These are phyloP conservation scores for Typhlichthys subterraneus DNA, from an alignment of 2,797 vertebrate species.

Conservation along the genomic window DNA sequence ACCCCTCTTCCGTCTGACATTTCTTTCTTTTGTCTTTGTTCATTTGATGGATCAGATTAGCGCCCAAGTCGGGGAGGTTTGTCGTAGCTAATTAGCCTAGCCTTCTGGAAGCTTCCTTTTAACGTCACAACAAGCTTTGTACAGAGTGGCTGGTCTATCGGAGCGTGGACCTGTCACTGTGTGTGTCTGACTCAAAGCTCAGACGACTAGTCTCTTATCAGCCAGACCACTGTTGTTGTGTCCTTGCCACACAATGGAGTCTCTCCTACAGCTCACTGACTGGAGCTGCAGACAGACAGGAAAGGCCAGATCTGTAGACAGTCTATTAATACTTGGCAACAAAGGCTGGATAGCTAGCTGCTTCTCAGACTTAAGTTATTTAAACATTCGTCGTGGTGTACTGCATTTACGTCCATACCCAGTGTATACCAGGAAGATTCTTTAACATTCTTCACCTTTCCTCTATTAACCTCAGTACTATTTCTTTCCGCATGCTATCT, in stretches of 20 bases:
- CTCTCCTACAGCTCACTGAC: constrained; percentile 16
- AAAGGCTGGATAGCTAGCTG: background rate
- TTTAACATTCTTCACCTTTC: no score
- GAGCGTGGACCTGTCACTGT: constrained; percentile 1
- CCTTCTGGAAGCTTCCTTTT: constrained; percentile 56
- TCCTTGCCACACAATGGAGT: constrained; percentile 58
- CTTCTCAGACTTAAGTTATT: no score
- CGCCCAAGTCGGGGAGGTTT: constrained; percentile 38
- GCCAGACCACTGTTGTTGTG: constrained; percentile 52
- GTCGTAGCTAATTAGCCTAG: constrained; percentile 67
- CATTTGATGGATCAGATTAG: constrained; percentile 71
- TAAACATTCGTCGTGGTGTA: no score
- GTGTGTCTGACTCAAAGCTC: constrained; percentile 15
- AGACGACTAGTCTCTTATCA: constrained; percentile 48
- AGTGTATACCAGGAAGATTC: no score
- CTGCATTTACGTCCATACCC: no score
- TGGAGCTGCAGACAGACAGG: constrained; percentile 38
- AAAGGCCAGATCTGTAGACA: constrained; percentile 19
- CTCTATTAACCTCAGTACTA: background rate
- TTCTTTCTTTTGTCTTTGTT: constrained; percentile 59
- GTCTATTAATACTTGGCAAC: constrained; percentile 15
- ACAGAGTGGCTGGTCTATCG: constrained; percentile 27
- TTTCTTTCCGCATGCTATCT: background rate
- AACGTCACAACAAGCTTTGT: constrained; percentile 69
- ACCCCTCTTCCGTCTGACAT: constrained; percentile 20